phyloP scores from a whole-genome alignment of 2,888 invertebrate species.

The Cataglyphis altisquamis region DNA sequence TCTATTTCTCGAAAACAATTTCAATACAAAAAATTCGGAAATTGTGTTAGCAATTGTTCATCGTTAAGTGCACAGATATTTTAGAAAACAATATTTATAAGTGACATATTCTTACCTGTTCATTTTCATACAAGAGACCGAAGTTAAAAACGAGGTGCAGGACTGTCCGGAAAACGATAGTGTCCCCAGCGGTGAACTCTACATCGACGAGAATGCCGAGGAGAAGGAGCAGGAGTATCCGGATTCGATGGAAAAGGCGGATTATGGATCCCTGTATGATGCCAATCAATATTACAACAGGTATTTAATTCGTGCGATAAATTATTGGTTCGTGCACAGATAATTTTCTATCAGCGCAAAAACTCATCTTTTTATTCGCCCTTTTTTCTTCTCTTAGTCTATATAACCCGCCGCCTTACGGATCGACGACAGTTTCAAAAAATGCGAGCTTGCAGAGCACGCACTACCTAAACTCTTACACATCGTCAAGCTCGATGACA shows the following conservation, averaged over 20 bases:
- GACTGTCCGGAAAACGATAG: slow-evolving; percentile 84
- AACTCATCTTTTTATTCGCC: not conserved
- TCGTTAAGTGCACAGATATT: not conserved
- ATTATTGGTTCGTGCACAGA: not conserved
- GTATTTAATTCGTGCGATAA: slow-evolving; percentile 60
- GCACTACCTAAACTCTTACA: slow-evolving; percentile 84
- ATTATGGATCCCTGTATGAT: slow-evolving; percentile 83
- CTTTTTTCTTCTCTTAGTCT: slow-evolving; percentile 72
- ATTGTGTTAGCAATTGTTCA: not conserved
- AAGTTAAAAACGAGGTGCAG: slow-evolving; percentile 85
- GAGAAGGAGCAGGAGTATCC: slow-evolving; percentile 85
- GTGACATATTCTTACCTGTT: not conserved
- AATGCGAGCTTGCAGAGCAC: slow-evolving; percentile 82
- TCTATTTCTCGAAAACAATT: not conserved
- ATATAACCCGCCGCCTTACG: slow-evolving; percentile 83
- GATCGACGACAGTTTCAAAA: slow-evolving; percentile 81
- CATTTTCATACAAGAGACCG: slow-evolving; percentile 77
- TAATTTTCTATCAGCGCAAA: not conserved
- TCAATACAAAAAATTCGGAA: not conserved
- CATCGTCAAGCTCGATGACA: slow-evolving; percentile 83
- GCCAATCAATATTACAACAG: slow-evolving; percentile 84
- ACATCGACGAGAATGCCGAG: slow-evolving; percentile 84
- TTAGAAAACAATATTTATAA: not conserved
- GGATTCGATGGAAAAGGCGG: slow-evolving; percentile 84
- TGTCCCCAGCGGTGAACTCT: slow-evolving; percentile 83